These are phyloP conservation scores for Lucinisca nassula DNA, from an alignment of 2,888 invertebrate genomes.

Conservation along the genomic window DNA sequence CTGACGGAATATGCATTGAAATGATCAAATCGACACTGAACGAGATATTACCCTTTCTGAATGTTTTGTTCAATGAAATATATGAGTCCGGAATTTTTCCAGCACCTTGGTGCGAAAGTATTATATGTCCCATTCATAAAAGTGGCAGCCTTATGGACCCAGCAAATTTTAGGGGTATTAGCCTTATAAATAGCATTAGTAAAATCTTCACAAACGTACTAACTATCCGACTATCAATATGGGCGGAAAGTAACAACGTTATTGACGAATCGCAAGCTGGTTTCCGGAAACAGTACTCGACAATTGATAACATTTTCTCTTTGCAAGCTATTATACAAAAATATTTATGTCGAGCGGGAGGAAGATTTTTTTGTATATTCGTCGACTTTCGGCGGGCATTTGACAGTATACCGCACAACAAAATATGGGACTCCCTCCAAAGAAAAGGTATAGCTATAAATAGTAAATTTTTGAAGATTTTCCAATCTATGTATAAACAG, in stretches of 20 bases:
- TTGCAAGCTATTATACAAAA: conserved; percentile 1
- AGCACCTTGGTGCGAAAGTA: conserved; percentile 31
- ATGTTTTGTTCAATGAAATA: conserved; percentile 29
- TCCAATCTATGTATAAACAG: conserved; percentile 5
- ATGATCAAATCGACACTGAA: not conserved
- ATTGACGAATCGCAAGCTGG: conserved; percentile 17
- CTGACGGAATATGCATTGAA: not conserved
- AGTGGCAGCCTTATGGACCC: not conserved
- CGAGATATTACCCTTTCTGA: conserved; percentile 27
- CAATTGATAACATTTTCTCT: conserved; percentile 2
- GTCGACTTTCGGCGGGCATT: conserved; percentile 15
- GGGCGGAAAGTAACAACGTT: conserved; percentile 7
- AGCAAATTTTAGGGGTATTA: conserved; percentile 4
- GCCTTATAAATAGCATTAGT: not conserved
- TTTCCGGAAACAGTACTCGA: not conserved
- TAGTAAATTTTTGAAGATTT: conserved; percentile 7
- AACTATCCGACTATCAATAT: not conserved
- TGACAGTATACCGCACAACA: not conserved
- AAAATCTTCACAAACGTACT: not conserved
- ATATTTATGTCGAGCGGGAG: not conserved
- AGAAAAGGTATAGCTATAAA: conserved; percentile 4
- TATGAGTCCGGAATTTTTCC: conserved; percentile 45
- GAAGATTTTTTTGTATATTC: conserved; percentile 3
- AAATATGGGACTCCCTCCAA: not conserved
- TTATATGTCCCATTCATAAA: conserved; percentile 37